Conservation (phyloP, 2,113 vertebrate species). For the Hemicordylus capensis region DNA sequence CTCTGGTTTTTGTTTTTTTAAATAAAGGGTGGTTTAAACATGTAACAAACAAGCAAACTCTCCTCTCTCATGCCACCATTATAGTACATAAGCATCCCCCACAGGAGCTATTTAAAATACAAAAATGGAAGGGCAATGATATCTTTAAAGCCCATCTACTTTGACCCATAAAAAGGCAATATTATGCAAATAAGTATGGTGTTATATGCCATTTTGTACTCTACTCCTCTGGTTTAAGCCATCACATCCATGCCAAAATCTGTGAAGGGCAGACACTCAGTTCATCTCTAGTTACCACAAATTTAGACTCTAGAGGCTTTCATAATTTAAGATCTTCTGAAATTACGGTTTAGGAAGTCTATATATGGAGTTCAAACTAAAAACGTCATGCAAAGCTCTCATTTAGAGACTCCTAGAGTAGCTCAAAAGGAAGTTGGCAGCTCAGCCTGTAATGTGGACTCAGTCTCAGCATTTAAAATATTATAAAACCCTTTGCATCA, state of each 20-base stretch:
- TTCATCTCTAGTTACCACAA: constrained; percentile 69
- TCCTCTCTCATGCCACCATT: too few species aligned
- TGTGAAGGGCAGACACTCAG: constrained; percentile 59
- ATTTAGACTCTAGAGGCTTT: constrained; percentile 66
- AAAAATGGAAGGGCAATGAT: too few species aligned
- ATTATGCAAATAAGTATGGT: neutral
- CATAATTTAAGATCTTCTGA: constrained; percentile 80
- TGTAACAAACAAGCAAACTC: too few species aligned
- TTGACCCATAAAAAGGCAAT: neutral
- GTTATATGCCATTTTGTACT: neutral
- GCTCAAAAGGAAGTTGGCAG: constrained; percentile 67
- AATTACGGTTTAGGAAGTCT: constrained; percentile 78
- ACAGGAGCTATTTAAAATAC: too few species aligned
- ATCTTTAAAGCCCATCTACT: neutral
- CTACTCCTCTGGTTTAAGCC: constrained; percentile 19
- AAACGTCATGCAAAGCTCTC: constrained; percentile 77
- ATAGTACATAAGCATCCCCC: too few species aligned
- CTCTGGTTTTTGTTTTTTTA: too few species aligned
- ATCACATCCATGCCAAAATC: constrained; percentile 36
- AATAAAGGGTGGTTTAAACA: too few species aligned
- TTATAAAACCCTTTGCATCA: constrained; percentile 65
- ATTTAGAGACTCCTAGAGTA: constrained; percentile 76
- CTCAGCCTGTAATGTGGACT: constrained; percentile 71
- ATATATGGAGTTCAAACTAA: constrained; percentile 79
- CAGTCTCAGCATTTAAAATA: constrained; percentile 76